Percentiles rank a stretch among this genome's conserved stretches.
These are phyloP conservation scores for Echiichthys vipera DNA, from an alignment of 2,797 vertebrate species.

Conservation along the genomic window DNA sequence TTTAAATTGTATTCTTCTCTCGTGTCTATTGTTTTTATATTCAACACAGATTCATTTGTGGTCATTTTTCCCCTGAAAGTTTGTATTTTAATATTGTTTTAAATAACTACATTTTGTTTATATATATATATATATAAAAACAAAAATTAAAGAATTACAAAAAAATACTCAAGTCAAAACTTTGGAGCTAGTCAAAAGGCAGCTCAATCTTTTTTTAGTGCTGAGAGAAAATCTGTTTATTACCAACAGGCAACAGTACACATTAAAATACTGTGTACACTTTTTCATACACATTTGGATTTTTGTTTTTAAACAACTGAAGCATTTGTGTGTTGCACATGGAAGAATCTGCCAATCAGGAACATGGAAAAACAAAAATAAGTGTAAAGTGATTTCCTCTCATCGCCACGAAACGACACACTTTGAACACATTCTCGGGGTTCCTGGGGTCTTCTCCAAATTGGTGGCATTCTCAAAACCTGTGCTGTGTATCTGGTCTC, in stretches of 20 bases:
- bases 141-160: too few species aligned
- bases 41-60: too few species aligned
- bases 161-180: too few species aligned
- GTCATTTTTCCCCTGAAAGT: too few species aligned
- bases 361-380: constrained; percentile 74
- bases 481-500: constrained; percentile 75
- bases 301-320: constrained; percentile 60
- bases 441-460: constrained; percentile 68
- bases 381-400: constrained; percentile 71
- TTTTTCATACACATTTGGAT: constrained; percentile 73
- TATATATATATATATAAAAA: too few species aligned
- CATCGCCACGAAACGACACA: constrained; percentile 66
- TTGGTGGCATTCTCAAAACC: constrained; percentile 86
- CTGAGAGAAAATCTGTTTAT: constrained; percentile 76
- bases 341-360: constrained; percentile 71
- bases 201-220: constrained; percentile 63
- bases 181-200: constrained; percentile 54
- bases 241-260: constrained; percentile 81
- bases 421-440: constrained; percentile 60
- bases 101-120: too few species aligned
- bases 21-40: too few species aligned
- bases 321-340: constrained; percentile 73
- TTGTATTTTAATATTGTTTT: too few species aligned
- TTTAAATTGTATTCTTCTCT: too few species aligned
- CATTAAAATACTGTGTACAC: constrained; percentile 80